Percentiles rank a stretch among this genome's conserved stretches.
Evolutionary conservation across 1,140 invertebrate species (phyloP).

Genomic region (Leptonema lineaticorne): DNA sequence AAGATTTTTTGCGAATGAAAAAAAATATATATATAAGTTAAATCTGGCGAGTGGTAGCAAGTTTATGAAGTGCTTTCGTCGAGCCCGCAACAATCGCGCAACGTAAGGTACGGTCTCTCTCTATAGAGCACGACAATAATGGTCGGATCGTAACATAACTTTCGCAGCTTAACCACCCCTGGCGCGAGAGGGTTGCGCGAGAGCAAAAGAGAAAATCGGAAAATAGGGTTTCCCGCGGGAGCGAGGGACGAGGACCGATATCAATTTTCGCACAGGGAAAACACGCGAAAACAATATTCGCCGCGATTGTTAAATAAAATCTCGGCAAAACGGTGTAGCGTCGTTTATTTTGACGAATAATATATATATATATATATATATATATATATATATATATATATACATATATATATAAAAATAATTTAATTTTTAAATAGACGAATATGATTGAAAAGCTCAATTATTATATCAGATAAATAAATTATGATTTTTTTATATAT

Average conservation of each 20-base stretch:
- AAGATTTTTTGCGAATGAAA: neutral
- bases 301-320: constrained; percentile 42
- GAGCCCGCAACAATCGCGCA: constrained; percentile 34
- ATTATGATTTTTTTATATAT: no score
- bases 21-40: constrained; percentile 4
- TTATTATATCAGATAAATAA: no score
- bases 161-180: constrained; percentile 7
- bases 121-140: constrained; percentile 37
- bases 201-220: constrained; percentile 6
- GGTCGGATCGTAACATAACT: constrained; percentile 39
- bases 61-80: constrained; percentile 37
- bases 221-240: constrained; percentile 16
- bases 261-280: constrained; percentile 31
- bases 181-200: neutral
- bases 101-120: constrained; percentile 28
- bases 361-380: no score
- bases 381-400: no score
- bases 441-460: no score
- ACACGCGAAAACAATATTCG: constrained; percentile 41
- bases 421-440: no score
- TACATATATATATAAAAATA: no score
- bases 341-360: no score
- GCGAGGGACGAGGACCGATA: constrained; percentile 25
- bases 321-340: constrained; percentile 12
- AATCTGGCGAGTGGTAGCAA: constrained; percentile 19